A percentile compares a stretch with the other conserved stretches of the same genome.
phyloP scores from a whole-genome alignment of 2,113 vertebrate genomes.

The Gnathonemus echidnorhynchus region DNA sequence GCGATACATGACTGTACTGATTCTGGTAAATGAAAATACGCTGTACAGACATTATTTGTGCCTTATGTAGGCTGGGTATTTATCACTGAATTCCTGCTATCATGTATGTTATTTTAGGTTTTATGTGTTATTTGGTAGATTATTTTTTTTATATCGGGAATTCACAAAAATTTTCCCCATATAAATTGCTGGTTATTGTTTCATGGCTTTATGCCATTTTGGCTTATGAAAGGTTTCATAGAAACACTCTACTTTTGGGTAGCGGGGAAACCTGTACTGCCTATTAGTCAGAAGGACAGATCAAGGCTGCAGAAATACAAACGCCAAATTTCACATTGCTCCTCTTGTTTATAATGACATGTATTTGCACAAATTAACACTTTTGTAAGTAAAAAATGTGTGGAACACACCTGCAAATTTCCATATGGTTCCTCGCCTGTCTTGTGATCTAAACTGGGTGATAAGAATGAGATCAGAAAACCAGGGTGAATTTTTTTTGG shows the following conservation, averaged over 20 bases:
- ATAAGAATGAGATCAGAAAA: background rate
- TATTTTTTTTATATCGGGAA: no score
- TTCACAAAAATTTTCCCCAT: no score
- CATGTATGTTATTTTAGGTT: no score
- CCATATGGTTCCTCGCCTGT: background rate
- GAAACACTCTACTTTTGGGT: background rate
- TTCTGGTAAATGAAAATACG: background rate
- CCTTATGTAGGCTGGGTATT: no score
- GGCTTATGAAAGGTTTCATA: background rate
- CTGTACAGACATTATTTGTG: background rate
- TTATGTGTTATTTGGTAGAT: background rate
- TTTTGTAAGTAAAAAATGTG: background rate
- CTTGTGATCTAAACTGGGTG: background rate
- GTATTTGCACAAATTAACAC: background rate
- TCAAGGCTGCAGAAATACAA: background rate
- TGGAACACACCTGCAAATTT: background rate
- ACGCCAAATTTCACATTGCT: background rate
- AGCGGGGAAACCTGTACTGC: background rate
- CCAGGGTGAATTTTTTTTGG: background rate
- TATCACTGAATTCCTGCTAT: no score
- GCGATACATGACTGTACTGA: background rate
- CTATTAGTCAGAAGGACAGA: background rate
- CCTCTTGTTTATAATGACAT: background rate
- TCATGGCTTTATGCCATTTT: background rate
- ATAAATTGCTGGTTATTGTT: background rate